Evolutionary conservation across 2,888 invertebrate species (phyloP).

Genomic region (Platycheirus rosarum): DNA sequence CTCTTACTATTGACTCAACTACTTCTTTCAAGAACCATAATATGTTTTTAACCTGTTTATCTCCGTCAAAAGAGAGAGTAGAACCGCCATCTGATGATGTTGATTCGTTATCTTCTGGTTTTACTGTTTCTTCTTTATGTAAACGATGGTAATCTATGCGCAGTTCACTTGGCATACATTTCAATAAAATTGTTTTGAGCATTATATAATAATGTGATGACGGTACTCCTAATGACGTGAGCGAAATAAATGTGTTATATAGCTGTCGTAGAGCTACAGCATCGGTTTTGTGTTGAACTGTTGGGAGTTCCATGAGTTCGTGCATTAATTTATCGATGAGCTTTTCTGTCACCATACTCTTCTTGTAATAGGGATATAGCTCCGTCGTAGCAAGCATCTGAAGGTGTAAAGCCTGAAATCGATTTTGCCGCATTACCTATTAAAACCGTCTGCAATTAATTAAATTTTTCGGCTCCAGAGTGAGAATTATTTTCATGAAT

Average conservation of each 20-base stretch:
- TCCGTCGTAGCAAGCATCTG: conserved; percentile 4
- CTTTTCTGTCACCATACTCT: conserved; percentile 32
- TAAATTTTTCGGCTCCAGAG: conserved; percentile 8
- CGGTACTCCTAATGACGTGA: conserved; percentile 17
- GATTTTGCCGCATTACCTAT: conserved; percentile 2
- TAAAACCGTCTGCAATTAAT: conserved; percentile 1
- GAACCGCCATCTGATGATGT: conserved; percentile 11
- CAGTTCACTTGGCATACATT: conserved; percentile 29
- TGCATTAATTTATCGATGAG: conserved; percentile 27
- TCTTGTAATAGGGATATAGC: conserved; percentile 22
- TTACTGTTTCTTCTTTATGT: conserved; percentile 4
- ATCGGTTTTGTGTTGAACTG: conserved; percentile 10
- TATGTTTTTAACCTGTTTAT: conserved; percentile 23
- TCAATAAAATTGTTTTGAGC: conserved; percentile 16
- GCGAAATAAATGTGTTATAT: conserved; percentile 23
- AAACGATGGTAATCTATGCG: conserved; percentile 12
- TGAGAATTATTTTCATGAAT: conserved; percentile 3
- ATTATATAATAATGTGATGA: conserved; percentile 28
- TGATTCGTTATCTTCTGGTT: not conserved
- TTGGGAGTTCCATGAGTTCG: not conserved
- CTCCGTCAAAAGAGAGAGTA: conserved; percentile 30
- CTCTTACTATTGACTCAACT: conserved; percentile 18
- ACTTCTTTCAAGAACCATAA: conserved; percentile 11
- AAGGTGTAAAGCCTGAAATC: conserved; percentile 14
- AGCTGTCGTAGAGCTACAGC: conserved; percentile 6